Conservation (phyloP, 2,113 vertebrate species). For the Malaclemys terrapin region DNA sequence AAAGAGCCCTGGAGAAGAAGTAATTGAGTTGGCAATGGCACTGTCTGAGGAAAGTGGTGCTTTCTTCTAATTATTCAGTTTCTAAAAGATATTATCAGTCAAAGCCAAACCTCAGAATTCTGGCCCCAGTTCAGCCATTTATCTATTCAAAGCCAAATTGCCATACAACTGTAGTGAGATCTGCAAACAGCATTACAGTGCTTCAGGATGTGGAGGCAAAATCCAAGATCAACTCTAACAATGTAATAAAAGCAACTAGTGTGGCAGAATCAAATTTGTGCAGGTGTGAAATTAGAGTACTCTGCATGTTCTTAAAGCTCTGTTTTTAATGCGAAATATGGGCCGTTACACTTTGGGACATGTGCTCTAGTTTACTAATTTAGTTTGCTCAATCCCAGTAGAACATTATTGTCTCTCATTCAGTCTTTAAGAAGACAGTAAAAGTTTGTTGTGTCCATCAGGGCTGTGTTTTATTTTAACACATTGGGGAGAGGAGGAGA, state of each 20-base stretch:
- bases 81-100: slow-evolving; percentile 18
- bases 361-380: slow-evolving; percentile 65
- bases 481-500: neutral
- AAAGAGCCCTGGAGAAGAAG: neutral
- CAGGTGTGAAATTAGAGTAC: slow-evolving; percentile 38
- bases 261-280: slow-evolving; percentile 1
- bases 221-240: slow-evolving; percentile 54
- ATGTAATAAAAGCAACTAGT: slow-evolving; percentile 15
- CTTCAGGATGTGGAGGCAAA: slow-evolving; percentile 63
- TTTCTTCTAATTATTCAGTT: slow-evolving; percentile 15
- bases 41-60: neutral
- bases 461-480: slow-evolving; percentile 49
- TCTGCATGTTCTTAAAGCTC: slow-evolving; percentile 55
- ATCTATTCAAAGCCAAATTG: slow-evolving; percentile 42
- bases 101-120: slow-evolving; percentile 24
- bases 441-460: slow-evolving; percentile 53
- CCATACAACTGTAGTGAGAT: slow-evolving; percentile 33
- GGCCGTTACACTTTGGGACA: slow-evolving; percentile 65
- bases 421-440: slow-evolving; percentile 53
- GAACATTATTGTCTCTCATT: slow-evolving; percentile 36
- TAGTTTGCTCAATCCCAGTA: neutral
- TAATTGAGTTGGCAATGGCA: neutral
- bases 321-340: slow-evolving; percentile 65
- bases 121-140: neutral
- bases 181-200: slow-evolving; percentile 3